A percentile compares a stretch with the other conserved stretches of the same genome.
Conservation (phyloP, 2,888 invertebrate species). For the Phalera bucephala region DNA sequence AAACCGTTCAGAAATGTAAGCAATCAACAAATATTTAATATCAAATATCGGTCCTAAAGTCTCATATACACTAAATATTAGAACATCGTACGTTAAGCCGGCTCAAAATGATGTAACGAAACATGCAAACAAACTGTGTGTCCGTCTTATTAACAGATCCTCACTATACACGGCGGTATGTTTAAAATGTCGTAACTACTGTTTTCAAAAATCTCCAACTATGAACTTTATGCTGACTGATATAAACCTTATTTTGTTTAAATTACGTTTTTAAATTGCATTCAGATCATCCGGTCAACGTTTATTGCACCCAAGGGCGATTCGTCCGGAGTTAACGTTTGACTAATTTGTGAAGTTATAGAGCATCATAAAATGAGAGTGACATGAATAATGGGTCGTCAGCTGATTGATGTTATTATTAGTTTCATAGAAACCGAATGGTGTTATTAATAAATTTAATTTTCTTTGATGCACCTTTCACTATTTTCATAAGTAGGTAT, state of each 20-base stretch:
- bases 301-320: conserved; percentile 78
- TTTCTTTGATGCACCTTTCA: too few relatives aligned
- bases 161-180: conserved; percentile 38
- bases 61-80: conserved; percentile 76
- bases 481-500: too few relatives aligned
- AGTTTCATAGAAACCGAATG: conserved; percentile 18
- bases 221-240: conserved; percentile 18
- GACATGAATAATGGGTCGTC: conserved; percentile 51
- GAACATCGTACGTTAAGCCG: conserved; percentile 72
- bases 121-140: conserved; percentile 72
- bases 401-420: conserved; percentile 50
- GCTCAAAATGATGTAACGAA: conserved; percentile 76
- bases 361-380: conserved; percentile 61
- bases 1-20: conserved; percentile 63
- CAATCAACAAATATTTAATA: conserved; percentile 74
- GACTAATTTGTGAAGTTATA: conserved; percentile 81
- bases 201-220: conserved; percentile 10
- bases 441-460: background rate
- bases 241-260: conserved; percentile 25
- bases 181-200: conserved; percentile 12
- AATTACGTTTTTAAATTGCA: conserved; percentile 54
- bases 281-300: conserved; percentile 64
- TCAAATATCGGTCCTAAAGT: conserved; percentile 74
- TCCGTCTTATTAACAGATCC: conserved; percentile 75
- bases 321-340: conserved; percentile 74